Conservation (phyloP, 2,797 vertebrate genomes). For the Enteromius unitaeniatus region DNA sequence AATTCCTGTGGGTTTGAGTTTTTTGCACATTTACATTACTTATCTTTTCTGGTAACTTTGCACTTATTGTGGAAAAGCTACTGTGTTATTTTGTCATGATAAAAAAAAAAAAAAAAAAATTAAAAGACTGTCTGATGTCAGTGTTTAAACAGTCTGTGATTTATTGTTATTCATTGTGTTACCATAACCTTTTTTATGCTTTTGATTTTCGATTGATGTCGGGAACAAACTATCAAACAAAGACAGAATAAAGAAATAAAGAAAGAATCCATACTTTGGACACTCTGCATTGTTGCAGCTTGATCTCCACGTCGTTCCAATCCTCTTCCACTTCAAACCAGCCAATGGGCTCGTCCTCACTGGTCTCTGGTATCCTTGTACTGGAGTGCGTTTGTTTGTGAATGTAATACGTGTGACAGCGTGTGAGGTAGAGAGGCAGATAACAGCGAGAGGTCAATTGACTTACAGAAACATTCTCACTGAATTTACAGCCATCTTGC, state of each 20-base stretch:
- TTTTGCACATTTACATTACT: not conserved
- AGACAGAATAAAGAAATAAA: too few relatives aligned
- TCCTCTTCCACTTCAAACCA: constrained; percentile 98
- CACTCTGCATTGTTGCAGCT: constrained; percentile 89
- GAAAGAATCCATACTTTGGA: constrained; percentile 80
- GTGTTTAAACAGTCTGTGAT: not conserved
- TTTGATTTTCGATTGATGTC: not conserved
- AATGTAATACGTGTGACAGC: not conserved
- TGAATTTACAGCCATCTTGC: constrained; percentile 9
- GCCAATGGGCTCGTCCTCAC: constrained; percentile 91
- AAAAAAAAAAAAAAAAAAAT: not conserved
- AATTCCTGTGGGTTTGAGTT: not conserved
- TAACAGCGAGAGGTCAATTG: constrained; percentile 4
- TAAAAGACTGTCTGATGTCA: not conserved
- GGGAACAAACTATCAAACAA: not conserved
- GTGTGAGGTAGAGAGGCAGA: constrained; percentile 1
- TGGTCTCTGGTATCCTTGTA: constrained; percentile 69
- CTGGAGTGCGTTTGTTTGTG: constrained; percentile 29
- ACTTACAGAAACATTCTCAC: not conserved
- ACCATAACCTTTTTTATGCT: not conserved
- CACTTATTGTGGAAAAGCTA: not conserved
- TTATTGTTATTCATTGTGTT: not conserved
- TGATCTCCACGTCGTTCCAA: constrained; percentile 95
- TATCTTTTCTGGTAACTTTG: not conserved
- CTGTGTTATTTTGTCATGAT: not conserved